phyloP scores from a whole-genome alignment of 2,113 vertebrate species.

The Menidia beryllina region DNA sequence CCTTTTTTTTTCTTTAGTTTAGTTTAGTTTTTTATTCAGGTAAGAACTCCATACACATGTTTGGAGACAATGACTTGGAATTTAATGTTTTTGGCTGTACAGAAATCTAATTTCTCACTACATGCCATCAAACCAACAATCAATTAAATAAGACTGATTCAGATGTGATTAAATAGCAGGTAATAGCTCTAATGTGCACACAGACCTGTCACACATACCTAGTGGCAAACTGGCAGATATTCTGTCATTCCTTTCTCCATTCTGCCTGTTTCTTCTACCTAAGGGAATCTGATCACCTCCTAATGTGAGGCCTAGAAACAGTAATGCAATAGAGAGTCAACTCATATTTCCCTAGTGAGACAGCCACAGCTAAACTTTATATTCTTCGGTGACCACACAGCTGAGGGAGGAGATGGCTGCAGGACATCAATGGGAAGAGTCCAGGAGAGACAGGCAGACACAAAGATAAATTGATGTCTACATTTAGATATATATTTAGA shows the following conservation, averaged over 20 bases:
- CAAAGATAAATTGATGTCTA: slow-evolving; percentile 32
- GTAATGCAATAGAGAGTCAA: slow-evolving; percentile 73
- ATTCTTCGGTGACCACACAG: slow-evolving; percentile 59
- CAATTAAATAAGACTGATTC: slow-evolving; percentile 9
- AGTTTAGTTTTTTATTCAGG: neutral
- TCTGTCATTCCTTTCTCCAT: slow-evolving; percentile 57
- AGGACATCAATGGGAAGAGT: slow-evolving; percentile 47
- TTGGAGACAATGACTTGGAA: neutral
- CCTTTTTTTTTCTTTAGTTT: too few species aligned
- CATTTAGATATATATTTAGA: slow-evolving; percentile 8
- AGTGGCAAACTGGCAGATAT: slow-evolving; percentile 24
- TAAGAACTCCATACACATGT: neutral
- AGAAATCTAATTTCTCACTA: neutral
- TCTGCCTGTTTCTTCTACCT: slow-evolving; percentile 48
- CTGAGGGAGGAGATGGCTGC: slow-evolving; percentile 46
- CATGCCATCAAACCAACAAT: slow-evolving; percentile 23
- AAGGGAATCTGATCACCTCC: slow-evolving; percentile 71
- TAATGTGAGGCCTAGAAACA: slow-evolving; percentile 72
- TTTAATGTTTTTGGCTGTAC: neutral
- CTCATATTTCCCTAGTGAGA: slow-evolving; percentile 79
- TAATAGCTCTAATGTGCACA: slow-evolving; percentile 45
- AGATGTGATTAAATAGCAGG: slow-evolving; percentile 49
- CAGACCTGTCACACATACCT: slow-evolving; percentile 6
- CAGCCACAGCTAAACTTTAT: slow-evolving; percentile 52
- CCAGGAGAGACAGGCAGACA: slow-evolving; percentile 13